Percentiles rank a stretch among this genome's conserved stretches.
These are phyloP conservation scores for Drosophila imparisetae DNA, from an alignment of 2,888 invertebrate species.

Conservation along the genomic window DNA sequence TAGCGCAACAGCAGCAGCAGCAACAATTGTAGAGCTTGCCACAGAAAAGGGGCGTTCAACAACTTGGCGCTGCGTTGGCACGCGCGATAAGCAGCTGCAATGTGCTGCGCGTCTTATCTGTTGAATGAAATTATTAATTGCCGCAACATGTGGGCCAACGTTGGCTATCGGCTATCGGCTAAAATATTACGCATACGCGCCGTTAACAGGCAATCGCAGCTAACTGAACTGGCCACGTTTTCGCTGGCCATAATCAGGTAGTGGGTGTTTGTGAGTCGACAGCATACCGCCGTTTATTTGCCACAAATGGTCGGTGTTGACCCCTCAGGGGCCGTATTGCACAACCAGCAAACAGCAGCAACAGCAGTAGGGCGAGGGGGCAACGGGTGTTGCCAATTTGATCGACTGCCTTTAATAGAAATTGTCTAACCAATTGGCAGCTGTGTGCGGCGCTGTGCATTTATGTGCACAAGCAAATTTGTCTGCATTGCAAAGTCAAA, in stretches of 20 bases:
- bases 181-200: constrained; percentile 46
- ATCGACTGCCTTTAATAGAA: constrained; percentile 66
- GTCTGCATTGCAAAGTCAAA: constrained; percentile 71
- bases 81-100: constrained; percentile 55
- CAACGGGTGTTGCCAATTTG: constrained; percentile 35
- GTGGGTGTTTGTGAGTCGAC: constrained; percentile 44
- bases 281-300: constrained; percentile 35
- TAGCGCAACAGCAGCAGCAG: constrained; percentile 13
- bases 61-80: constrained; percentile 42
- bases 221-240: constrained; percentile 1
- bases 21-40: constrained; percentile 25
- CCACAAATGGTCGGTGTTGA: constrained; percentile 68
- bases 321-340: constrained; percentile 57
- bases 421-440: constrained; percentile 64
- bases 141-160: constrained; percentile 50
- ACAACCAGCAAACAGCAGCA: constrained; percentile 41
- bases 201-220: constrained; percentile 19
- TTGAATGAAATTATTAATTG: constrained; percentile 71
- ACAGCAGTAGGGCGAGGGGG: neutral
- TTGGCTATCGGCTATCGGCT: constrained; percentile 3
- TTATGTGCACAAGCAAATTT: constrained; percentile 62
- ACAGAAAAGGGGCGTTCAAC: constrained; percentile 41
- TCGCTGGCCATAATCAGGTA: constrained; percentile 29
- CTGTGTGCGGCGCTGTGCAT: constrained; percentile 26
- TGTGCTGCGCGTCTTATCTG: constrained; percentile 51